Base-by-base conservation (phyloP, 2,888 invertebrate genomes). In the Allygus modestus region DNA sequence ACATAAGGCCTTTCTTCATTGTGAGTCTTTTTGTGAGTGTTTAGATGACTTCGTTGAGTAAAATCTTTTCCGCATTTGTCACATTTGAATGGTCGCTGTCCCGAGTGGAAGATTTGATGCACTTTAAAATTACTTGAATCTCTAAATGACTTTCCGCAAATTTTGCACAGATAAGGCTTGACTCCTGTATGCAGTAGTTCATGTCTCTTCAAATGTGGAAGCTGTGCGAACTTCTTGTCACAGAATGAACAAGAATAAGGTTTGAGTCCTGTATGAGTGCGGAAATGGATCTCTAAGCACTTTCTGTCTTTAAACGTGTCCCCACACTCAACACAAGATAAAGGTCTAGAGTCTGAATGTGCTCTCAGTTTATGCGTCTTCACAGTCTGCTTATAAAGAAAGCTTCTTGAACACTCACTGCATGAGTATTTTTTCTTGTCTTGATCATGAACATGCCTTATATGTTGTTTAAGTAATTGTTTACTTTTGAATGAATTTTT, bases 51-150 rank as follows among this genome's bases (percentile, higher is more conserved):
- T 0, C 11, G 31, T 28, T 65, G 65, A 15, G 28, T 65, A 28
- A 31, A 65, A 65, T 15, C 11, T 28, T 65, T 65, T 9, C 17
- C 15, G 20, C 65, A 65, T 65, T 28, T 20, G 15, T 26, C 28
- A 28, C 65, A 65, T 17, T 65, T 31, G 17, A 65, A 65, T 1
- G 65, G 65, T 31, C 65, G 26, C 15, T 28, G 12, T 2, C 65
- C 65, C n/a, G 65, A 28, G 65, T 65, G 65, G 0, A 31, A 0
- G 0, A 65, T 31, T 31, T 65, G 28, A 31, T 65, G 65, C 0
- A 65, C 12, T 65, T 65, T 65, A 17, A 65, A 65, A 28, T 65
- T 65, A 15, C 65, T 65, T 0, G 65, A 65, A 15, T 65, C 65
- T 28, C 65, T 2, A 20, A 65, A 65, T 15, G 65, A 65, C 12